A percentile compares a stretch with the other conserved stretches of the same genome.
phyloP scores from a whole-genome alignment of 2,113 vertebrate species.

The Saguinus midas region DNA sequence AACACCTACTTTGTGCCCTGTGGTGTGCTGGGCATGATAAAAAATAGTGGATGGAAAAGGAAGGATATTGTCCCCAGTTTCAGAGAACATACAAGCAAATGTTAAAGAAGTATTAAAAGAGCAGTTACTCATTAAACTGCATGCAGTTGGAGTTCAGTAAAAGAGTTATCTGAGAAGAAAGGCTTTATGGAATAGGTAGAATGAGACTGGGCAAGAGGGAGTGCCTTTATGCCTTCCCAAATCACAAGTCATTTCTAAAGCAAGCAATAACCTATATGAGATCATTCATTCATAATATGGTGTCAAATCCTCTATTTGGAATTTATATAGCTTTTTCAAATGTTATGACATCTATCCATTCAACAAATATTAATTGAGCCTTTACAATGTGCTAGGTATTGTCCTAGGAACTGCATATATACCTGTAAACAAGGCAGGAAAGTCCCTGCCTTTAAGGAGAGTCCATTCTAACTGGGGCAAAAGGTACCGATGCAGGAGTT shows the following conservation, averaged over 20 bases:
- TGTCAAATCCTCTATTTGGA: not conserved
- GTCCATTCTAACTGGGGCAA: not conserved
- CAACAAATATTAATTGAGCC: slow-evolving; percentile 8
- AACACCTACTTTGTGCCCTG: not conserved
- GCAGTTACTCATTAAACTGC: not conserved
- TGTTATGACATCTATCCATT: not conserved
- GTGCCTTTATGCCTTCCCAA: not conserved
- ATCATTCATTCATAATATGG: not conserved
- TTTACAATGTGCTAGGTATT: not conserved
- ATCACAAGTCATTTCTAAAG: slow-evolving; percentile 37
- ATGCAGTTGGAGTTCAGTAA: not conserved
- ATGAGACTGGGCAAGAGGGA: not conserved
- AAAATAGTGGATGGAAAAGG: not conserved
- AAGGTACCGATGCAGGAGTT: not conserved
- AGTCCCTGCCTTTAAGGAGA: not conserved
- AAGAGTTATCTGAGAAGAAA: not conserved
- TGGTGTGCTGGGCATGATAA: not conserved
- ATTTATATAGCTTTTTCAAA: not conserved
- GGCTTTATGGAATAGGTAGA: not conserved
- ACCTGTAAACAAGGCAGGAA: not conserved
- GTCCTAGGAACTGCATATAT: not conserved
- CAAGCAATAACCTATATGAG: not conserved
- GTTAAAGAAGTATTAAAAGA: not conserved
- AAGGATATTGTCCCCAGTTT: not conserved
- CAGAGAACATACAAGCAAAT: slow-evolving; percentile 22